Base-by-base conservation (phyloP, 2,888 invertebrate species). In the Chrysopilus asiliformis region DNA sequence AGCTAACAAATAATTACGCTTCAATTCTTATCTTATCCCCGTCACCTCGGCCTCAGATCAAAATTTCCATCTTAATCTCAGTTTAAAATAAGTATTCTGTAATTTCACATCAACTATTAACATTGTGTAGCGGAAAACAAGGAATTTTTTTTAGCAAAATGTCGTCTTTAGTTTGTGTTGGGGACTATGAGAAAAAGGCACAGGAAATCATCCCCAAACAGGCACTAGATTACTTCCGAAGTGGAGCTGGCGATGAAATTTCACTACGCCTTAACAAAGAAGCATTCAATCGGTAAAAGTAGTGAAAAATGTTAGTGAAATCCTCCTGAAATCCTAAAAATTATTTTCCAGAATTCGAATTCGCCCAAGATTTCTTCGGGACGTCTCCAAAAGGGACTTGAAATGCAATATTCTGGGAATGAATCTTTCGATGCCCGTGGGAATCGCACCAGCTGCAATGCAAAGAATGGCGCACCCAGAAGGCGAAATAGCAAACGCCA, bases 391-490 rank as follows among this genome's bases (percentile, higher is more conserved):
- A 12, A 63, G 78, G 48, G 71, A 79, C 49, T 64, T 75, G 19
- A 63, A 68, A 6, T 74, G 77, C 2, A 68, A 62, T 2, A 62
- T 82, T 25, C 62, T 85, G 15, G 83, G 83, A 0, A 56, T 70
- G 20, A 68, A 65, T 39, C 64, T 84, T 2, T 65, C 75, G 2
- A 73, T 84, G 65, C 85, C 86, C 0, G 54, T 85, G 25, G 90
- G 86, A 7, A 72, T 91, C 41, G 76, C 90, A 1, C 90, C 93
- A 1, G 79, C 87, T 2, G 91, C 90, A 1, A 85, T 90, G 84
- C 90, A 91, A 58, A 72, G 73, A 50, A 79, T 93, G 83, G 90
- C 90, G 0, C 85, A 90, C 65, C 75, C 80, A 1, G 80, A 86
- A 12, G 93, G 93, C 5, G 93, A 93, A 66, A 63, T 77, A 42